Conservation (phyloP, 37 sponge, comb jelly and placozoan species). For the Chondrilla cf. caribensis region DNA sequence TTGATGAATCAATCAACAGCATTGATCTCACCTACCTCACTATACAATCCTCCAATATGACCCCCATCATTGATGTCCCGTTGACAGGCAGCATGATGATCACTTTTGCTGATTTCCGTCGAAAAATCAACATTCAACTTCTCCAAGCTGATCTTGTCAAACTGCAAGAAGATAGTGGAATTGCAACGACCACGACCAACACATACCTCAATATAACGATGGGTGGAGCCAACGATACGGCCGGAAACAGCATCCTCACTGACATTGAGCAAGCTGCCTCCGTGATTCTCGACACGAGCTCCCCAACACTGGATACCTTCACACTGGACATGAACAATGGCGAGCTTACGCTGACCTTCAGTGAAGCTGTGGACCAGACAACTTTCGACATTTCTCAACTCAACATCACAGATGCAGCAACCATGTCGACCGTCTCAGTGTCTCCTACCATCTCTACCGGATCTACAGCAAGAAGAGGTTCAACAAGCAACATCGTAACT, state of each 20-base stretch:
- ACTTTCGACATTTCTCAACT: constrained; percentile 39
- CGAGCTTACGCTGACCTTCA: constrained; percentile 51
- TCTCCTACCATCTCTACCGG: neutral
- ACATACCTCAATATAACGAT: constrained; percentile 40
- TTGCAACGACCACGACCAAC: constrained; percentile 41
- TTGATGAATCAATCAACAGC: constrained; percentile 40
- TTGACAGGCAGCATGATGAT: neutral
- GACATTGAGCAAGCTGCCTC: constrained; percentile 47
- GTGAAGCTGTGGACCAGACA: constrained; percentile 50
- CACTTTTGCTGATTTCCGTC: neutral
- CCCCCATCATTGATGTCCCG: neutral
- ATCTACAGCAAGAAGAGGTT: neutral
- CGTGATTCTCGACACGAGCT: constrained; percentile 57
- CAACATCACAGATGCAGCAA: constrained; percentile 29
- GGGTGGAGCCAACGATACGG: constrained; percentile 39
- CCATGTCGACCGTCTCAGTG: neutral
- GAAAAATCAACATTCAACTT: neutral
- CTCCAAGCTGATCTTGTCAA: neutral
- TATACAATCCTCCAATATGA: constrained; percentile 18
- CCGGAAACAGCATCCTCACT: constrained; percentile 30
- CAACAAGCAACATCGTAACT: constrained; percentile 31
- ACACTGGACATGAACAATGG: constrained; percentile 72
- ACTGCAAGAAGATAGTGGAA: constrained; percentile 1
- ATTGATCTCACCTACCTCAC: constrained; percentile 30
- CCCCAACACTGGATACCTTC: constrained; percentile 66